Conservation (phyloP, 2,797 vertebrate genomes). For the Eospalax fontanierii region DNA sequence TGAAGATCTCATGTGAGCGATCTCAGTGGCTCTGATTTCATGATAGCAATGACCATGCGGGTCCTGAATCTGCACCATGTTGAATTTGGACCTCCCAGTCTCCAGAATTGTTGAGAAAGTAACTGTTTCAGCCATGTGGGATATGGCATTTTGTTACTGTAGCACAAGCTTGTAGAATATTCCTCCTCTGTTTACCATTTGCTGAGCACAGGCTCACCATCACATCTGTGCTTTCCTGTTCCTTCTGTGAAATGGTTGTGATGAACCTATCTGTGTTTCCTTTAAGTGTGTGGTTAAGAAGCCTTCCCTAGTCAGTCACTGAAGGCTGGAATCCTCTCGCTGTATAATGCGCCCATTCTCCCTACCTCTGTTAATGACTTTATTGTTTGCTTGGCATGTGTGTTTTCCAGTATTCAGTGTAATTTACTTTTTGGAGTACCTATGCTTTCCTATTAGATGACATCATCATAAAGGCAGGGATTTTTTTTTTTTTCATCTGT, state of each 20-base stretch:
- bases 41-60: not conserved
- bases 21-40: not conserved
- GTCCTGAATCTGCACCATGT: not conserved
- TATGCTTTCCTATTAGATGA: not conserved
- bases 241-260: not conserved
- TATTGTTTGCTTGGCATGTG: not conserved
- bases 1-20: not conserved
- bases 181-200: not conserved
- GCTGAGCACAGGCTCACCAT: fast-evolving
- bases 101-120: not conserved
- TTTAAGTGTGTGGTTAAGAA: not conserved
- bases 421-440: not conserved
- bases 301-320: not conserved
- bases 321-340: not conserved
- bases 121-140: not conserved
- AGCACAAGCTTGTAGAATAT: no score
- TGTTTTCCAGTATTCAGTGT: not conserved
- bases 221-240: not conserved
- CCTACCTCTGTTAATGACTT: not conserved
- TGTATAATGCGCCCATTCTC: not conserved
- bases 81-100: not conserved
- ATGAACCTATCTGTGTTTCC: not conserved
- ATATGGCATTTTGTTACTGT: not conserved
- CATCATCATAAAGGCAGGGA: not conserved
- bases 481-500: conserved; percentile 11